Percentiles rank a stretch among this genome's conserved stretches.
Conservation (phyloP, 2,888 invertebrate genomes). For the Nephrocerus scutellatus region DNA sequence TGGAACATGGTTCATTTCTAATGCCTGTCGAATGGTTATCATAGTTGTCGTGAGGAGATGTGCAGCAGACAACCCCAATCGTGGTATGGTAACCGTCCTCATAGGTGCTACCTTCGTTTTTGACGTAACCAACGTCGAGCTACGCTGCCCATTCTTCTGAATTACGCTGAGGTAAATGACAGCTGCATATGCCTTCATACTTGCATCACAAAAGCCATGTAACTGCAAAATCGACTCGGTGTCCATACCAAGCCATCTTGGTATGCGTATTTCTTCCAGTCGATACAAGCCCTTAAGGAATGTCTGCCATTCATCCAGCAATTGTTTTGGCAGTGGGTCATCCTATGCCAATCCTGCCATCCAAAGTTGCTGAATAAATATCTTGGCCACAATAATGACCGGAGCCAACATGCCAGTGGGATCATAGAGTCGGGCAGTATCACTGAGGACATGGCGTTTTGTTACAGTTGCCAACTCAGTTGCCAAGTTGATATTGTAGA, state of each 20-base stretch:
- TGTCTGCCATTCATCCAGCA: neutral
- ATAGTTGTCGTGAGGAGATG: constrained; percentile 6
- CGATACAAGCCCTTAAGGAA: constrained; percentile 3
- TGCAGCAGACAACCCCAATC: constrained; percentile 10
- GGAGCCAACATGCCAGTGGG: too few species aligned
- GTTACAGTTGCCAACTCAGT: neutral
- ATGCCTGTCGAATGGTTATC: neutral
- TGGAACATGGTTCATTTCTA: neutral
- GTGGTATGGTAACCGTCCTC: constrained; percentile 3
- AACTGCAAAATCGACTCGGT: neutral
- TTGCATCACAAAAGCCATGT: constrained; percentile 14
- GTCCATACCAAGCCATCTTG: constrained; percentile 7
- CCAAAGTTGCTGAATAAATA: constrained; percentile 1
- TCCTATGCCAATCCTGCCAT: neutral
- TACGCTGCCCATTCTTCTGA: neutral
- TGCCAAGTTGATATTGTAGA: too few species aligned
- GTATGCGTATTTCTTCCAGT: neutral
- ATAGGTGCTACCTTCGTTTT: constrained; percentile 10
- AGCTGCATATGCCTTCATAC: constrained; percentile 6
- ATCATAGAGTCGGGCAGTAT: neutral
- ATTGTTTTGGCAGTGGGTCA: neutral
- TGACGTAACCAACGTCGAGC: constrained; percentile 4
- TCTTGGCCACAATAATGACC: neutral
- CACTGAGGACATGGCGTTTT: neutral
- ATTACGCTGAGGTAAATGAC: constrained; percentile 1